Base-by-base conservation (phyloP, 2,113 vertebrate genomes). In the Syngnathus floridae region DNA sequence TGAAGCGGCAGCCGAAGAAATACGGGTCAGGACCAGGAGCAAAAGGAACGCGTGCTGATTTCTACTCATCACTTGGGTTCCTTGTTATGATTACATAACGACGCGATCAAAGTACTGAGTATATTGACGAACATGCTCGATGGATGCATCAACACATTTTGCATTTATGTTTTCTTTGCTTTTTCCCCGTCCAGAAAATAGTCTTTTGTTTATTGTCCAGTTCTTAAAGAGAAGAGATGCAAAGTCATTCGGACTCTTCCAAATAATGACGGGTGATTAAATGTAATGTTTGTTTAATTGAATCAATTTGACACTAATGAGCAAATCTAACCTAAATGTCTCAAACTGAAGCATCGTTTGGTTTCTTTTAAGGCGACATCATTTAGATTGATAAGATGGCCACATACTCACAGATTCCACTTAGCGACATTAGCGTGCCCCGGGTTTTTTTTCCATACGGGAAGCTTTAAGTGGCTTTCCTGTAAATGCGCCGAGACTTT, bases 11-110 rank as follows among this genome's bases (percentile, higher is more conserved):
- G 40, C 60, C 4, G 64, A 74, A 81, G 63, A 74, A 81, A 78
- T 65, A 14, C 72, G 75, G 65, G 56, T 82, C 75, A 76, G 31
- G 67, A 35, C 58, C 64, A 38, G 43, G 74, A 62, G 80, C 75
- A 68, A 75, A 80, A 62, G 64, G 21, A 73, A 56, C 6, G 35
- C 6, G 55, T 64, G 22, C 14, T 63, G 61, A 40, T 62, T 70
- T 60, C 21, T 31, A 57, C 48, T 63, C 0, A 1, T 37, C 64
- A 13, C 1, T 57, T 61, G 35, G 26, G 48, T 65, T 45, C 26
- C 69, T 49, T 62, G 26, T 35, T 56, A 22, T 5, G 22, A 22
- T 54, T 12, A 13, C 13, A 12, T 26, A 12, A 22, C 26, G 17
- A 26, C 17, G 21, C 21, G 16, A 5, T 3, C 7, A 49, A n/a